These are phyloP conservation scores for Scaptomyza caliginosa DNA, from an alignment of 2,888 invertebrate species.

Conservation along the genomic window DNA sequence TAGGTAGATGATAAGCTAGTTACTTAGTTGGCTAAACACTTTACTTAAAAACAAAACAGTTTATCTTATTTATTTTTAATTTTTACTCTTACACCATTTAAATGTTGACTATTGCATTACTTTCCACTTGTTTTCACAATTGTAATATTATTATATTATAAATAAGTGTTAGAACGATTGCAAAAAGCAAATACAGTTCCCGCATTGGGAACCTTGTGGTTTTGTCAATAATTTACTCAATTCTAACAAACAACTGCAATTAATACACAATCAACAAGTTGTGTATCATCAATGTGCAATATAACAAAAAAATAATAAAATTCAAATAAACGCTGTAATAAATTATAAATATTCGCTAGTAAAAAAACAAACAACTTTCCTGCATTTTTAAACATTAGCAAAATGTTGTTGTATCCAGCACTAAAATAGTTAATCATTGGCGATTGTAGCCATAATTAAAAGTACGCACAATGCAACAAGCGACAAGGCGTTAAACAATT, in stretches of 20 bases:
- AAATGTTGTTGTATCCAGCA: slow-evolving; percentile 15
- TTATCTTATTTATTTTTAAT: background rate
- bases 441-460: slow-evolving; percentile 15
- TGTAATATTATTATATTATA: background rate
- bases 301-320: slow-evolving; percentile 25
- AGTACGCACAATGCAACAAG: slow-evolving; percentile 11
- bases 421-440: slow-evolving; percentile 44
- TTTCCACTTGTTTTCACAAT: background rate
- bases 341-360: slow-evolving; percentile 16
- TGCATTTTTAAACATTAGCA: slow-evolving; percentile 32
- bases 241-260: slow-evolving; percentile 21
- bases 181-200: slow-evolving; percentile 14
- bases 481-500: slow-evolving; percentile 14
- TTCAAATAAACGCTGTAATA: slow-evolving; percentile 8
- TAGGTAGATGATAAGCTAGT: background rate
- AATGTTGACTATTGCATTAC: background rate
- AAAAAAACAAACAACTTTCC: slow-evolving; percentile 9
- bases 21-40: too few species aligned
- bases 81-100: background rate
- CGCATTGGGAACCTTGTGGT: slow-evolving; percentile 16
- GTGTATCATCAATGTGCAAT: slow-evolving; percentile 51
- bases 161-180: background rate
- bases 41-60: background rate
- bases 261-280: slow-evolving; percentile 25
- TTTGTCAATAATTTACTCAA: slow-evolving; percentile 7